Conservation (phyloP, 2,113 vertebrate species). For the Forbesichthys agassizii region DNA sequence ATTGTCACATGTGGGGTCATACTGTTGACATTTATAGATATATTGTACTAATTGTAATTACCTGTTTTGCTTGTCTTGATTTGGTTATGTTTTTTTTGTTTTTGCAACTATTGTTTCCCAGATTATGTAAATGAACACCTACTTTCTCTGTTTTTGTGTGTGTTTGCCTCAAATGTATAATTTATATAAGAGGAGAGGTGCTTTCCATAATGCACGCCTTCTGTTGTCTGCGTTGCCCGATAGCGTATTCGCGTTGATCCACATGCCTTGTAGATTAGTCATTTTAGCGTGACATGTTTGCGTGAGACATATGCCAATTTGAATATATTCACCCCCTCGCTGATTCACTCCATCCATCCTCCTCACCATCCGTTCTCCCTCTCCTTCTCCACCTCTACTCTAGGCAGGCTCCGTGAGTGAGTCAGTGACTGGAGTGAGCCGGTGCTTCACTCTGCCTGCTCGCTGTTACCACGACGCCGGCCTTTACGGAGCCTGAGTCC, state of each 20-base stretch:
- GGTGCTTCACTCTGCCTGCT: conserved; percentile 39
- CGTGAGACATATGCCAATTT: conserved; percentile 46
- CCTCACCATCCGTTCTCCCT: not conserved
- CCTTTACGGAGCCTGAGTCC: conserved; percentile 41
- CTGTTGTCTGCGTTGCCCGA: conserved; percentile 39
- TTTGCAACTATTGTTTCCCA: conserved; percentile 10
- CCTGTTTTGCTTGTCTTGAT: conserved; percentile 35
- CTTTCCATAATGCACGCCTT: conserved; percentile 24
- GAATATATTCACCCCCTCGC: conserved; percentile 42
- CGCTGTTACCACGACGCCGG: conserved; percentile 36
- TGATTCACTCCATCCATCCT: conserved; percentile 15
- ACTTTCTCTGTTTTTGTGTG: conserved; percentile 3
- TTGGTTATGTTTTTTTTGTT: conserved; percentile 12
- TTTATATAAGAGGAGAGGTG: conserved; percentile 26
- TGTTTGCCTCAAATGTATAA: conserved; percentile 35
- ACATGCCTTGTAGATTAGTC: conserved; percentile 20
- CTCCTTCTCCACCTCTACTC: conserved; percentile 6
- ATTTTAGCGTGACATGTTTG: conserved; percentile 40
- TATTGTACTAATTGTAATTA: conserved; percentile 47
- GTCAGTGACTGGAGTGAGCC: conserved; percentile 35
- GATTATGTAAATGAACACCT: not conserved
- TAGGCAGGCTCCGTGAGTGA: conserved; percentile 11
- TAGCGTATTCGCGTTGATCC: conserved; percentile 4
- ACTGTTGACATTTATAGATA: conserved; percentile 55
- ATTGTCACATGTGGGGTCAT: conserved; percentile 48